Evolutionary conservation across 2,797 vertebrate species (phyloP), one percentile per base, ranked within the genome.

Genomic region (Sylvilagus floridanus): DNA sequence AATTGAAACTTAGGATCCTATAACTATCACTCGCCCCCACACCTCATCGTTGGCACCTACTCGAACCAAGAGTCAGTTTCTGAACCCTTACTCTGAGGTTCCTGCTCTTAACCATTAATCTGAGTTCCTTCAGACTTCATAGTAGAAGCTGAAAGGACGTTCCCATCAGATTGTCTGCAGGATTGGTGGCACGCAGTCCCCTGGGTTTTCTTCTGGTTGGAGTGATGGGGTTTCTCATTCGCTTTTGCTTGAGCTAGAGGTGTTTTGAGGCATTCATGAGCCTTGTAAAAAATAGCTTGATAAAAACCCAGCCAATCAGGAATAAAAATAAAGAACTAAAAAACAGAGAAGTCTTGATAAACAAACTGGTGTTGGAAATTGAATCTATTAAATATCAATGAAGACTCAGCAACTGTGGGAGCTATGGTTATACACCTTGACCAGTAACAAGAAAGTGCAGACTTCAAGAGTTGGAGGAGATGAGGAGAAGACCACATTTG

Each of bases 241-340:
- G 65, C 84, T 77, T 76, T 71, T 72, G 12, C 3, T 83, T 73
- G 73, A 89, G 28, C 37, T 63, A 8, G 81, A 60, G 57, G 19
- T 57, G 60, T 90, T 90, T 94, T 83, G 26, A 94, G 12, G 22
- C 12, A 90, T 65, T 83, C 26, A 19, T 37, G 54, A 92, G 17
- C 9, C 28, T 75, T 86, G 8, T 63, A 47, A 82, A 89, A 89
- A 83, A 66, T 90, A 68, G 42, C 65, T 90, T 54, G 60, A 71
- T 78, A 83, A 89, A 88, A 86, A 90, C 77, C 26, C 35, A 90
- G 65, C n/a, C 26, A 47, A 66, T 73, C 37, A 83, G 68, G 32
- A 76, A 72, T 66, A 32, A 69, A 88, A 92, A 81, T 57, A 77
- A 91, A 79, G 60, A 83, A 26, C 73, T 75, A 75, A 85, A 72